A percentile compares a stretch with the other conserved stretches of the same genome.
phyloP scores from a whole-genome alignment of 2,797 vertebrate species.

The Pangasius krempfi region DNA sequence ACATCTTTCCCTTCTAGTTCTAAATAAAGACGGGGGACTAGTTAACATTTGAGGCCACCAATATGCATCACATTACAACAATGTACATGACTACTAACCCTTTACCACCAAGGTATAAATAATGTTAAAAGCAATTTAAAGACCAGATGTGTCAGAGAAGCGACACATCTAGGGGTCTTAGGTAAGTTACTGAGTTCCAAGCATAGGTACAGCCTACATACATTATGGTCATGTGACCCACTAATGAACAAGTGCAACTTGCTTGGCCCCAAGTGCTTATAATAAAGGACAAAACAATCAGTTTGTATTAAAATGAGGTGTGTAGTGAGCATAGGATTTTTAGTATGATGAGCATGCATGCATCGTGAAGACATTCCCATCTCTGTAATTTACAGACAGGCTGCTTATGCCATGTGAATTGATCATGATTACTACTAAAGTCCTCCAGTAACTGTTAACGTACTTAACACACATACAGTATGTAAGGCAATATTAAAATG shows the following conservation, averaged over 20 bases:
- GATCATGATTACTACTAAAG: not conserved
- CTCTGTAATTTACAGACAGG: too few species aligned
- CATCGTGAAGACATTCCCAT: not conserved
- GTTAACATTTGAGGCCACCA: not conserved
- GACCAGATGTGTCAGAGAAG: not conserved
- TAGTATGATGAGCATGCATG: not conserved
- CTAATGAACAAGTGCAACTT: not conserved
- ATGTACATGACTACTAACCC: not conserved
- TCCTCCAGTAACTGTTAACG: not conserved
- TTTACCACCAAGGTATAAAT: not conserved
- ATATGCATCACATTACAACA: not conserved
- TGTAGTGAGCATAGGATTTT: not conserved
- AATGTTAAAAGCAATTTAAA: not conserved
- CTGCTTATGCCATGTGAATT: too few species aligned
- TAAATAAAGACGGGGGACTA: slow-evolving; percentile 55
- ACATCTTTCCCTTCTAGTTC: slow-evolving; percentile 96
- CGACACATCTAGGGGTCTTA: not conserved
- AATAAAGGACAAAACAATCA: not conserved
- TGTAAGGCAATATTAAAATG: not conserved
- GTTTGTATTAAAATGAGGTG: not conserved
- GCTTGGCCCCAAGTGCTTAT: not conserved
- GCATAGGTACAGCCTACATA: not conserved
- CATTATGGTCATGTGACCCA: not conserved
- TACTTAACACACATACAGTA: not conserved
- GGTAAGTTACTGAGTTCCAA: not conserved